Evolutionary conservation across 2,113 vertebrate genomes (phyloP).

Genomic region (Megaleporinus macrocephalus): DNA sequence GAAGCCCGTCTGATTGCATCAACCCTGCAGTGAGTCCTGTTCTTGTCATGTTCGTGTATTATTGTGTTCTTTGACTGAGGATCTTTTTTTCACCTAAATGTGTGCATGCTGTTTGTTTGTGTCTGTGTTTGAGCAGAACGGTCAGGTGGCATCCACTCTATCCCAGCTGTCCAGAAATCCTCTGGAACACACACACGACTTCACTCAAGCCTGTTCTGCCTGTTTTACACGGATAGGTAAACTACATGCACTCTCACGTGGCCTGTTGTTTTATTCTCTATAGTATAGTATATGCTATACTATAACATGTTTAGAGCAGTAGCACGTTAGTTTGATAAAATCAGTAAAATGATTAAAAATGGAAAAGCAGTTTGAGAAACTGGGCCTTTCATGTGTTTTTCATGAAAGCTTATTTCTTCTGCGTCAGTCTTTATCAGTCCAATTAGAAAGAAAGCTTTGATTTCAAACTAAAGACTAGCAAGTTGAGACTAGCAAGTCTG

Average conservation of each 20-base stretch:
- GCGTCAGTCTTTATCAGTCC: too few species aligned
- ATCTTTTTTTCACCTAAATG: background rate
- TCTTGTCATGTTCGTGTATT: background rate
- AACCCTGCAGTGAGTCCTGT: background rate
- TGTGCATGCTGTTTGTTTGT: background rate
- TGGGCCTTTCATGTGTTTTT: too few species aligned
- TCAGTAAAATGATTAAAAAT: too few species aligned
- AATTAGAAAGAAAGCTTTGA: too few species aligned
- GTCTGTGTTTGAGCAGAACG: constrained; percentile 55
- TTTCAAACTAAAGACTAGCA: too few species aligned
- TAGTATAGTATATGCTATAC: background rate
- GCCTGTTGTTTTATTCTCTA: background rate
- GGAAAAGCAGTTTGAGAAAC: too few species aligned
- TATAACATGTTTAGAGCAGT: too few species aligned
- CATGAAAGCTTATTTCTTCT: too few species aligned
- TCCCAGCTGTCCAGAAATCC: constrained; percentile 84
- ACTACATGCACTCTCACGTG: background rate
- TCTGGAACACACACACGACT: constrained; percentile 85
- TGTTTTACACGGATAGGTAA: constrained; percentile 78
- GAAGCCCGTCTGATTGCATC: background rate
- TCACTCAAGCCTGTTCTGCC: constrained; percentile 88
- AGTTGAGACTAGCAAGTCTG: too few species aligned
- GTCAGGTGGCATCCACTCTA: constrained; percentile 67
- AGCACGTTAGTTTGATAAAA: too few species aligned
- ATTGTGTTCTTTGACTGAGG: background rate